phyloP scores from a whole-genome alignment of 2,888 invertebrate species.

The Amblyjoppa fuscipennis region DNA sequence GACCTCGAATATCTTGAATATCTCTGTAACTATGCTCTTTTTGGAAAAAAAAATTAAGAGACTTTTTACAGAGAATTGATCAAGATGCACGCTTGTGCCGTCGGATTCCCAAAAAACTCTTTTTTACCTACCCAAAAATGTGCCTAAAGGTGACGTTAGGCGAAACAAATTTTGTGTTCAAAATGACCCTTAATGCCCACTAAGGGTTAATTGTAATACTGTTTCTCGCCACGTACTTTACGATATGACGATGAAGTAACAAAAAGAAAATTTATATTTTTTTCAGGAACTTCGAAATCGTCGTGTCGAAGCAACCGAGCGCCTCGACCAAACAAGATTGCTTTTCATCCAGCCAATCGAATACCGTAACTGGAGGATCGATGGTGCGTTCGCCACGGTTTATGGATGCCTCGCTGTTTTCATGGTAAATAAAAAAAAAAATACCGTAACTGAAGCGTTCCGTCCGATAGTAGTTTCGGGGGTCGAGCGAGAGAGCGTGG shows the following conservation, averaged over 20 bases:
- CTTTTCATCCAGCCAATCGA: slow-evolving; percentile 1
- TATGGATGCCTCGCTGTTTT: slow-evolving; percentile 1
- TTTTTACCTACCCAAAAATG: no score
- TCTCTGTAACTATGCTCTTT: no score
- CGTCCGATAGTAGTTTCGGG: slow-evolving; percentile 30
- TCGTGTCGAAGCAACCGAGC: background rate
- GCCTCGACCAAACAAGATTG: background rate
- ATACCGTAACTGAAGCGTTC: slow-evolving; percentile 31
- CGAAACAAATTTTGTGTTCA: no score
- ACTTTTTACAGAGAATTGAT: no score
- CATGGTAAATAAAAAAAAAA: slow-evolving; percentile 9
- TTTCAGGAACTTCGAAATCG: slow-evolving; percentile 6
- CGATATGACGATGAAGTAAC: background rate
- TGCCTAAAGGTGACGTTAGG: no score
- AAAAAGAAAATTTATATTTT: background rate
- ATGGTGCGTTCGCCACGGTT: background rate
- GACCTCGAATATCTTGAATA: no score
- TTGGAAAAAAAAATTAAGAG: no score
- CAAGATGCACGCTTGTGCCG: no score
- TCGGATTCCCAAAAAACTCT: no score
- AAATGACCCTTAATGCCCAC: no score
- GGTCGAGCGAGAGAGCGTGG: slow-evolving; percentile 29
- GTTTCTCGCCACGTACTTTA: background rate
- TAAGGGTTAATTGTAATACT: background rate
- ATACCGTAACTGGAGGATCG: background rate